phyloP scores from a whole-genome alignment of 2,888 invertebrate species.

The Melangyna quadrimaculata region DNA sequence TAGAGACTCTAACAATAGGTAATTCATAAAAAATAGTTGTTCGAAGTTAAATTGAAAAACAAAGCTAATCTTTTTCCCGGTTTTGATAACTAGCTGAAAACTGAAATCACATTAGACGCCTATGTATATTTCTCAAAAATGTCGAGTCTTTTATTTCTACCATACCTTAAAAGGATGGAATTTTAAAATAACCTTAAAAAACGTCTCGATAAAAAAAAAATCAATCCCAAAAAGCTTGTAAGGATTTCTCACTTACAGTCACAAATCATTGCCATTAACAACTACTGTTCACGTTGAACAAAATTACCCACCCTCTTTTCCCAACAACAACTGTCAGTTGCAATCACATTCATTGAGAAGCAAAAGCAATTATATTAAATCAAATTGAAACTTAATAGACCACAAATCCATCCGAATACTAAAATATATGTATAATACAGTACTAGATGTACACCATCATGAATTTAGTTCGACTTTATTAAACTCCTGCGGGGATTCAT shows the following conservation, averaged over 20 bases:
- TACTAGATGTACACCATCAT: background rate
- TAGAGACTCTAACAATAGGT: too few relatives aligned
- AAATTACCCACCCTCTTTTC: background rate
- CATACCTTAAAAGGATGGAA: too few relatives aligned
- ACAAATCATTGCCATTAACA: background rate
- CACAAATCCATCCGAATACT: background rate
- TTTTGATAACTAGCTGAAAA: too few relatives aligned
- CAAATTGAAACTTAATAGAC: constrained; percentile 40
- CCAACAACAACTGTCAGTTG: constrained; percentile 25
- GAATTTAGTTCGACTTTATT: background rate
- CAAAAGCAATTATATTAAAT: constrained; percentile 58
- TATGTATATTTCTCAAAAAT: too few relatives aligned
- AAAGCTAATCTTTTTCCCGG: too few relatives aligned
- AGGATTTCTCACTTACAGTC: background rate
- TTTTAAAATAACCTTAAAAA: too few relatives aligned
- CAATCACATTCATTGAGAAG: constrained; percentile 36
- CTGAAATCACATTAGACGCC: too few relatives aligned
- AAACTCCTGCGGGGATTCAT: background rate
- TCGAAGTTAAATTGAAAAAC: too few relatives aligned
- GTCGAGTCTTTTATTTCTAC: too few relatives aligned
- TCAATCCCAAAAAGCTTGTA: background rate
- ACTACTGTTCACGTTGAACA: background rate
- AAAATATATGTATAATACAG: too few relatives aligned
- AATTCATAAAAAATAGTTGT: too few relatives aligned
- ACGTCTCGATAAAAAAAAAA: too few relatives aligned